Conservation (phyloP, 1,140 invertebrate genomes). For the Drosophila sp. region DNA sequence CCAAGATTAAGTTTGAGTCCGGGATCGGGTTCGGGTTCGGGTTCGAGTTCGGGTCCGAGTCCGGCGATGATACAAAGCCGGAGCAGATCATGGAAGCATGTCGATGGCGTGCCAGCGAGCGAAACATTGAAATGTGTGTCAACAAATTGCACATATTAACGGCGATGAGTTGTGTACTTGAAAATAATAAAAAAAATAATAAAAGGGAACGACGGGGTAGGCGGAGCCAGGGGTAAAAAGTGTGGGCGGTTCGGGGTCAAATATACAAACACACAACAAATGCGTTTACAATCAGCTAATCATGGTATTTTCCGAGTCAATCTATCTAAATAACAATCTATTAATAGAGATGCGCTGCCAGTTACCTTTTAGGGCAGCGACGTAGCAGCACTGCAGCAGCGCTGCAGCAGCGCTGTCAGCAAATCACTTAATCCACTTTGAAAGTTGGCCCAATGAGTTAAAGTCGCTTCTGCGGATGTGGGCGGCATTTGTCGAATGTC, state of each 20-base stretch:
- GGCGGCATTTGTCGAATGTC: neutral
- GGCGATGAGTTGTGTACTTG: slow-evolving; percentile 25
- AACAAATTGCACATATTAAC: slow-evolving; percentile 79
- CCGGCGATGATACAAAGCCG: slow-evolving; percentile 47
- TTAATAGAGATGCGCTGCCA: slow-evolving; percentile 26
- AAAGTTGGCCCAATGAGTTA: slow-evolving; percentile 15
- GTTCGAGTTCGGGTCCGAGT: slow-evolving; percentile 5
- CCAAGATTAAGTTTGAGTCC: too few species aligned
- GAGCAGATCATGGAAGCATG: slow-evolving; percentile 52
- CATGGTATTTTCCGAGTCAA: slow-evolving; percentile 20
- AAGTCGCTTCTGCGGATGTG: neutral
- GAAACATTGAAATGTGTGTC: slow-evolving; percentile 74
- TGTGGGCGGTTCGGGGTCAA: slow-evolving; percentile 21
- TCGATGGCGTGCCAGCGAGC: slow-evolving; percentile 61
- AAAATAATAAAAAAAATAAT: neutral
- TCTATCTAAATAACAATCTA: neutral
- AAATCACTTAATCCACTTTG: slow-evolving; percentile 41
- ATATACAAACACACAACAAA: too few species aligned
- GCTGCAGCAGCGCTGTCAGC: slow-evolving; percentile 13
- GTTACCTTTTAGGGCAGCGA: slow-evolving; percentile 17
- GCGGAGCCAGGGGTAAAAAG: neutral
- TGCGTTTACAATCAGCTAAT: slow-evolving; percentile 15
- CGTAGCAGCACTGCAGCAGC: slow-evolving; percentile 12
- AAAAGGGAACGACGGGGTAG: neutral
- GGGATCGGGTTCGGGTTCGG: slow-evolving; percentile 7